Conservation (phyloP, 2,797 vertebrate genomes). For the Benthosema pterotum region DNA sequence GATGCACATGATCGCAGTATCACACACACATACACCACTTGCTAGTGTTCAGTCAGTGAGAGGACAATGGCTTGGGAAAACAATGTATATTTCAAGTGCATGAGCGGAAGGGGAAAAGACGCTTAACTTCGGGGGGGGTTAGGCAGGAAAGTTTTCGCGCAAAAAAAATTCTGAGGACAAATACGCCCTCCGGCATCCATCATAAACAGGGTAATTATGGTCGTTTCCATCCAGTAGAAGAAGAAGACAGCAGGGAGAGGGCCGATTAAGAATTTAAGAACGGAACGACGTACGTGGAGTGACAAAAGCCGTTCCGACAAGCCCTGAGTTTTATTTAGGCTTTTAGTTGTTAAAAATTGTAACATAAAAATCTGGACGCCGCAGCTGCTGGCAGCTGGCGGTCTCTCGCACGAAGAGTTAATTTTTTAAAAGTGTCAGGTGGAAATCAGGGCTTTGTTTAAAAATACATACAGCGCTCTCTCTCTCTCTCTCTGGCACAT, state of each 20-base stretch:
- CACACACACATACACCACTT: too few relatives aligned
- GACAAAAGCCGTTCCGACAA: constrained; percentile 72
- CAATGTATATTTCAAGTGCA: constrained; percentile 77
- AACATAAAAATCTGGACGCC: constrained; percentile 68
- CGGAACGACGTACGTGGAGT: constrained; percentile 67
- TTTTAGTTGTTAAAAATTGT: constrained; percentile 75
- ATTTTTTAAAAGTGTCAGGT: constrained; percentile 47
- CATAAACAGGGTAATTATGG: constrained; percentile 77
- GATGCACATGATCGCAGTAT: too few relatives aligned
- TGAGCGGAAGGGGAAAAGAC: constrained; percentile 78
- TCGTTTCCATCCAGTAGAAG: too few relatives aligned
- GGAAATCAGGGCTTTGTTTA: constrained; percentile 32
- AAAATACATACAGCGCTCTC: constrained; percentile 33
- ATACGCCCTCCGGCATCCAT: constrained; percentile 71
- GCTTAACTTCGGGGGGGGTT: constrained; percentile 74
- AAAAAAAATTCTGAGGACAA: constrained; percentile 75
- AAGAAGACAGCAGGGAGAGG: constrained; percentile 60
- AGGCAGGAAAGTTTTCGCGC: constrained; percentile 68
- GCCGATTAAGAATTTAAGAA: constrained; percentile 17
- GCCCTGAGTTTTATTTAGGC: constrained; percentile 66
- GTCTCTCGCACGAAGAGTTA: constrained; percentile 44
- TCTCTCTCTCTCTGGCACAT: neutral
- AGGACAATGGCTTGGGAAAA: constrained; percentile 77
- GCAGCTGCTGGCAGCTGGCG: constrained; percentile 73
- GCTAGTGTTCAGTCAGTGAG: too few relatives aligned